phyloP scores from a whole-genome alignment of 2,888 invertebrate species.

The Muschampia plurimacula region DNA sequence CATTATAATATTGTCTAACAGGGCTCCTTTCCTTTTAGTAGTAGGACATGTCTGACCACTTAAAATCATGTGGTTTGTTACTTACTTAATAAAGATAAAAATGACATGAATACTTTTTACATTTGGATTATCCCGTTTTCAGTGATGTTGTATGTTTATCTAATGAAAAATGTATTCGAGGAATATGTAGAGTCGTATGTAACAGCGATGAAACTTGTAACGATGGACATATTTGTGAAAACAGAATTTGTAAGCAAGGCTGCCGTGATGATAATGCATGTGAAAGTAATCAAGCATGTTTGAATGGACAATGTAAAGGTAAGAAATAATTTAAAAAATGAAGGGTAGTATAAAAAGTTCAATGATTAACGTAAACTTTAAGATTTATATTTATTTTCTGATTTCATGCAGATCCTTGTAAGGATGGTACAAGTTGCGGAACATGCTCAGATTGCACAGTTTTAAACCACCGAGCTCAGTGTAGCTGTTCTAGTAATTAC shows the following conservation, averaged over 20 bases:
- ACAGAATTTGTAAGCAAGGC: constrained; percentile 93
- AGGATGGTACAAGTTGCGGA: constrained; percentile 90
- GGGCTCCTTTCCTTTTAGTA: too few species aligned
- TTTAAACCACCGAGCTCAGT: constrained; percentile 93
- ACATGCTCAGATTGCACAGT: constrained; percentile 94
- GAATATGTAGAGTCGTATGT: constrained; percentile 93
- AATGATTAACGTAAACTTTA: neutral
- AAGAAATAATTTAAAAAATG: constrained; percentile 41
- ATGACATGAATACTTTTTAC: neutral
- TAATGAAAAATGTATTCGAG: constrained; percentile 94
- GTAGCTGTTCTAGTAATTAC: constrained; percentile 93
- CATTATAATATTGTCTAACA: too few species aligned
- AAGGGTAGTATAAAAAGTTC: neutral
- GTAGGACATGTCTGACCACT: too few species aligned
- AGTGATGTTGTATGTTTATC: constrained; percentile 93
- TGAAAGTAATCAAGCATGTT: constrained; percentile 90
- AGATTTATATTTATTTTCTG: neutral
- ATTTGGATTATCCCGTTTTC: constrained; percentile 51
- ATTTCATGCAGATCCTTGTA: constrained; percentile 89
- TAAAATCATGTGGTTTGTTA: too few species aligned
- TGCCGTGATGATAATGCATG: constrained; percentile 94
- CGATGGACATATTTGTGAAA: constrained; percentile 94
- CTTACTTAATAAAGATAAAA: too few species aligned
- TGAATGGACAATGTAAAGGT: constrained; percentile 93
- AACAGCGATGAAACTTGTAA: constrained; percentile 94